Percentiles rank a stretch among this genome's conserved stretches.
These are phyloP conservation scores for Hippocampus barbouri DNA, from an alignment of 2,113 vertebrate genomes.

Conservation along the genomic window DNA sequence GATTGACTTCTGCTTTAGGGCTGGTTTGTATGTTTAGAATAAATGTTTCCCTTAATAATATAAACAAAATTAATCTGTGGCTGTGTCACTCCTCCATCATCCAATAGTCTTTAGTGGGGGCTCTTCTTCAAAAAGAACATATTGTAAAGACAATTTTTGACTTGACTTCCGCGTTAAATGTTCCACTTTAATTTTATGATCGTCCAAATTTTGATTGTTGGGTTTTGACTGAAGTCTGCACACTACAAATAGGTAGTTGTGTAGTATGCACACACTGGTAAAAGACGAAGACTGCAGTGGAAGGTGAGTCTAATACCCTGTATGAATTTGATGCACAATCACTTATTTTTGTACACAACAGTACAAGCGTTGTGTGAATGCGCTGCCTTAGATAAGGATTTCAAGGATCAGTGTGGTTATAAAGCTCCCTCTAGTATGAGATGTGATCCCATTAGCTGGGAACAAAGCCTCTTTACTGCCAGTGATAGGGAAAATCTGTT, in stretches of 20 bases:
- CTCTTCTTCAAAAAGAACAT: too few species aligned
- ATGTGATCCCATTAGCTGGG: slow-evolving; percentile 74
- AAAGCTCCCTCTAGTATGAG: slow-evolving; percentile 69
- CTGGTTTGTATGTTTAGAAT: too few species aligned
- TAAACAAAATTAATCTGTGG: too few species aligned
- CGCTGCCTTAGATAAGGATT: slow-evolving; percentile 50
- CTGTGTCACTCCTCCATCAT: too few species aligned
- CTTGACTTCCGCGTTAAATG: not conserved
- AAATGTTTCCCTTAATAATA: too few species aligned
- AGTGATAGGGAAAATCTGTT: slow-evolving; percentile 77
- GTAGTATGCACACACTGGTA: slow-evolving; percentile 1
- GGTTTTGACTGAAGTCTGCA: not conserved
- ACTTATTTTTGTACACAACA: not conserved
- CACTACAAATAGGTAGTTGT: not conserved
- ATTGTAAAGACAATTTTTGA: too few species aligned
- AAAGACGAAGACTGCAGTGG: not conserved
- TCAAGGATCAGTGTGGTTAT: slow-evolving; percentile 66
- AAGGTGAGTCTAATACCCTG: not conserved
- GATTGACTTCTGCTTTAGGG: too few species aligned
- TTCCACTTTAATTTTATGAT: not conserved
- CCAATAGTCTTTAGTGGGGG: too few species aligned
- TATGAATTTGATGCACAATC: slow-evolving; percentile 5
- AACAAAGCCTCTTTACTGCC: slow-evolving; percentile 78
- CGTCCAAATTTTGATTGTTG: too few species aligned
- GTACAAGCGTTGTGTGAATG: slow-evolving; percentile 23